Evolutionary conservation across 37 sponge, comb jelly and placozoan genomes (phyloP).

Genomic region (Crambe crambe): DNA sequence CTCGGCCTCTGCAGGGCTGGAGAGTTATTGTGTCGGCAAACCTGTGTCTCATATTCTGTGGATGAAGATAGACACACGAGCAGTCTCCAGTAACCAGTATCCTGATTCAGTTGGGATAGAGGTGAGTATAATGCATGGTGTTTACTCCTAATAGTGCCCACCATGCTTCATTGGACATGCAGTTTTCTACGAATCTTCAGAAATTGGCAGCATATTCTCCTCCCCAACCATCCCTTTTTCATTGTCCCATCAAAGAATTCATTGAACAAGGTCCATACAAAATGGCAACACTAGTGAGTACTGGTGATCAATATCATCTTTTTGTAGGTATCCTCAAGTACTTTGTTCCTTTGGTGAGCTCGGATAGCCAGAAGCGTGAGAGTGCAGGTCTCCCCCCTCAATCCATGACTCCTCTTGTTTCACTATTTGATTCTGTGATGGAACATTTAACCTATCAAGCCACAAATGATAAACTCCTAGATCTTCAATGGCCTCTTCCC

Average conservation of each 20-base stretch:
- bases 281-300: no score
- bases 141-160: no score
- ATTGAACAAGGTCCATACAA: conserved; percentile 31
- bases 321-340: conserved; percentile 19
- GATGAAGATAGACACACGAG: background rate
- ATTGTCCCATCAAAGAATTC: conserved; percentile 24
- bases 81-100: background rate
- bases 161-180: background rate
- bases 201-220: conserved; percentile 33
- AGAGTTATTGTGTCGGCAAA: background rate
- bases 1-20: background rate
- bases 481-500: conserved; percentile 32
- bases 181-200: conserved; percentile 15
- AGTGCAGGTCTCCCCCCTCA: conserved; percentile 35
- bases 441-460: conserved; percentile 13
- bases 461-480: background rate
- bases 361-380: conserved; percentile 21
- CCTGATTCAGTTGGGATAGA: background rate
- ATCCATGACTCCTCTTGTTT: conserved; percentile 9
- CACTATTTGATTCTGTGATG: conserved; percentile 47
- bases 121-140: background rate
- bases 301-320: background rate
- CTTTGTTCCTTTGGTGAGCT: conserved; percentile 33
- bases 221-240: conserved; percentile 28
- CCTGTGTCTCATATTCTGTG: conserved; percentile 1